Conservation (phyloP, 1,140 invertebrate genomes). For the Proales similis region DNA sequence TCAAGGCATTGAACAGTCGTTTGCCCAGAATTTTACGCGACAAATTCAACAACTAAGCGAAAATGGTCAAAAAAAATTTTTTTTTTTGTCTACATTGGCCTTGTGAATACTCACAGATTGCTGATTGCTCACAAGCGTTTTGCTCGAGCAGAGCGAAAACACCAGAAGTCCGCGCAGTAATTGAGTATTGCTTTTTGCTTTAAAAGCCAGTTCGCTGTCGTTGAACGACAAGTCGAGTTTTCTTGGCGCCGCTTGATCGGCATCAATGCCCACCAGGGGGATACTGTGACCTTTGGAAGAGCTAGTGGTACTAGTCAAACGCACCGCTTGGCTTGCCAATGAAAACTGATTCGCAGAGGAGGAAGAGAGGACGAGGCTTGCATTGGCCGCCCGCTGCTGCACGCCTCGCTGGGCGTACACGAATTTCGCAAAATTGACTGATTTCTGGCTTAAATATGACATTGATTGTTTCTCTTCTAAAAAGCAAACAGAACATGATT, state of each 20-base stretch:
- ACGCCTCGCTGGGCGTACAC: no score
- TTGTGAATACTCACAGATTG: conserved; percentile 65
- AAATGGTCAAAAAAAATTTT: conserved; percentile 42
- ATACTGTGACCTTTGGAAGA: conserved; percentile 15
- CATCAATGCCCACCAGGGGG: neutral
- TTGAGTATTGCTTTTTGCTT: conserved; percentile 51
- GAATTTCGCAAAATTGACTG: no score
- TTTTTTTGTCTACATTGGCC: neutral
- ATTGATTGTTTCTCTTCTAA: no score
- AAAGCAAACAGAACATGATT: no score
- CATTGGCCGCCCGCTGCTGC: no score
- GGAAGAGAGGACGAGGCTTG: no score
- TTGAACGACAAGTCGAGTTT: conserved; percentile 31
- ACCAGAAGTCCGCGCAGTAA: conserved; percentile 83
- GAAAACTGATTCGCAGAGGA: no score
- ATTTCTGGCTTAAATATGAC: no score
- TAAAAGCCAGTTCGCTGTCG: conserved; percentile 24
- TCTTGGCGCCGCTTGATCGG: neutral
- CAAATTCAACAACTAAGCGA: conserved; percentile 42
- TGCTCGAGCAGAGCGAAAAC: conserved; percentile 80
- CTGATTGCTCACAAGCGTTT: conserved; percentile 85
- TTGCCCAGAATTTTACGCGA: conserved; percentile 70
- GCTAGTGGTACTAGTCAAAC: conserved; percentile 5
- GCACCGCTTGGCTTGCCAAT: no score
- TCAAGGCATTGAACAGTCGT: conserved; percentile 71